A percentile compares a stretch with the other conserved stretches of the same genome.
Evolutionary conservation across 2,797 vertebrate genomes (phyloP).

Genomic region (Periparus ater): DNA sequence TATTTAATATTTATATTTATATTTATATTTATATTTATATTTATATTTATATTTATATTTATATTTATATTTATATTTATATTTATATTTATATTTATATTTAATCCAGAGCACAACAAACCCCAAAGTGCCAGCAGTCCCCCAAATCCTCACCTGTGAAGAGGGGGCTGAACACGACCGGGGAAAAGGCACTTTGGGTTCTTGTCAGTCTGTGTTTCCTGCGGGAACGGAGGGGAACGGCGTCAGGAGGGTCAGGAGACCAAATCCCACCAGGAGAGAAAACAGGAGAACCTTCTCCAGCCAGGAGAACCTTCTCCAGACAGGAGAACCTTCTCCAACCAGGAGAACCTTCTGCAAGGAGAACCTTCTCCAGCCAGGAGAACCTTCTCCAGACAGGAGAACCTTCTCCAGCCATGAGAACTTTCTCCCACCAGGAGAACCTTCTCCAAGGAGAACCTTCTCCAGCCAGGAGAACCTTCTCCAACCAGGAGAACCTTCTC

Average conservation of each 20-base stretch:
- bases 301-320: not conserved
- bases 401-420: too few species aligned
- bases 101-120: not conserved
- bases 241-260: not conserved
- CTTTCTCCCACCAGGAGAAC: too few species aligned
- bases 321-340: not conserved
- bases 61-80: too few species aligned
- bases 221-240: not conserved
- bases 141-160: conserved; percentile 88
- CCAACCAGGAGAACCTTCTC: conserved; percentile 5
- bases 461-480: too few species aligned
- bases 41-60: too few species aligned
- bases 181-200: conserved; percentile 98
- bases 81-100: too few species aligned
- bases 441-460: too few species aligned
- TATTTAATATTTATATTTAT: too few species aligned
- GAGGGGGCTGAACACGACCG: conserved; percentile 89
- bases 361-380: too few species aligned
- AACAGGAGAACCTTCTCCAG: not conserved
- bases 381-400: too few species aligned
- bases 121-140: accelerated
- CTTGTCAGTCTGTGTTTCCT: conserved; percentile 91
- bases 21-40: too few species aligned
- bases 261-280: not conserved
- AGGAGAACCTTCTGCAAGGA: too few species aligned